phyloP scores from a whole-genome alignment of 2,888 invertebrate genomes.

The Sesamia inferens region DNA sequence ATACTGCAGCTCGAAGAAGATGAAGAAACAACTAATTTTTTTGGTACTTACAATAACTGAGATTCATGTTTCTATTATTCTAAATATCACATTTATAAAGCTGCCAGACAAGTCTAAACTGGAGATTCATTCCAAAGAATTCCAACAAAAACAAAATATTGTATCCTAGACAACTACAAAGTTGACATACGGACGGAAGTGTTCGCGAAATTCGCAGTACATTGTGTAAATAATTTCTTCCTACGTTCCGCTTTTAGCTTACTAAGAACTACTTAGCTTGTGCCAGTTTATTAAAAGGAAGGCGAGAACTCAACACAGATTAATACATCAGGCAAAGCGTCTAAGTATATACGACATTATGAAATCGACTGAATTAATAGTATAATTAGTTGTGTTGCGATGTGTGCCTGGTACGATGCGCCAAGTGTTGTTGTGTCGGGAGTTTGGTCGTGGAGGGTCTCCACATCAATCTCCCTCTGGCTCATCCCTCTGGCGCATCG shows the following conservation, averaged over 20 bases:
- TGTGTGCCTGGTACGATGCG: no score
- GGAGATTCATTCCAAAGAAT: not conserved
- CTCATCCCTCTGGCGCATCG: no score
- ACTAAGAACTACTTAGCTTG: conserved; percentile 14
- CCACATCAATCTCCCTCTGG: no score
- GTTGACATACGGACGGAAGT: conserved; percentile 9
- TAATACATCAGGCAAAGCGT: not conserved
- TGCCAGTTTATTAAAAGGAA: conserved; percentile 5
- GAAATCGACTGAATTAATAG: no score
- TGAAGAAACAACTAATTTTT: no score
- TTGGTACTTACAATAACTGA: no score
- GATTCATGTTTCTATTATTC: no score
- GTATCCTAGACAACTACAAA: conserved; percentile 29
- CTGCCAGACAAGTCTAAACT: not conserved
- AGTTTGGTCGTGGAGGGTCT: no score
- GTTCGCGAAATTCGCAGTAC: conserved; percentile 25
- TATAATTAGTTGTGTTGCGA: no score
- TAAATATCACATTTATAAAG: not conserved
- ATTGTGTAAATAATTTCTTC: conserved; percentile 33
- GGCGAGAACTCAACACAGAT: not conserved
- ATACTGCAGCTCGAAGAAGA: no score
- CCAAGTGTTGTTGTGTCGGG: no score
- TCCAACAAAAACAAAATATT: conserved; percentile 4
- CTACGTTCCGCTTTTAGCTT: conserved; percentile 1
- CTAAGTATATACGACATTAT: no score